These are phyloP conservation scores for Teleopsis dalmanni DNA, from an alignment of 1,140 invertebrate species.

Conservation along the genomic window DNA sequence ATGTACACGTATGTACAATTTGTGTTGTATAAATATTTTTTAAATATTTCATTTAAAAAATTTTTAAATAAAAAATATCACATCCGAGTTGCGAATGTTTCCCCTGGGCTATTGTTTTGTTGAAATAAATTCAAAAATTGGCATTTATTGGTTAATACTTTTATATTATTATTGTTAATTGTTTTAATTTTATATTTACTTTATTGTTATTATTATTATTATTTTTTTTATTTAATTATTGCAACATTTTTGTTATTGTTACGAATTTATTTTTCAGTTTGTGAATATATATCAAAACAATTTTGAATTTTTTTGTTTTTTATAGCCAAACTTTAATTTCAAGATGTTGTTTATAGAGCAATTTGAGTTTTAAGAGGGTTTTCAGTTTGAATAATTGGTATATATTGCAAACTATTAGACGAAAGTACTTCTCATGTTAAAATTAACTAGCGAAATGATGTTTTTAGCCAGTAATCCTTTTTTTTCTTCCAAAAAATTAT, in stretches of 20 bases:
- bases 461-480: too few relatives aligned
- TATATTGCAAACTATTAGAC: too few relatives aligned
- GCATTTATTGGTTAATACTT: conserved; percentile 16
- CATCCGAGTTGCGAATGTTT: conserved; percentile 45
- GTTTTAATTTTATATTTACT: conserved; percentile 12
- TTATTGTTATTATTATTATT: conserved; percentile 12
- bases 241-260: conserved; percentile 2
- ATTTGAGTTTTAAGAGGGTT: too few relatives aligned
- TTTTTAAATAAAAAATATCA: conserved; percentile 40
- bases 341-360: too few relatives aligned
- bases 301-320: conserved; percentile 11
- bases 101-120: conserved; percentile 43
- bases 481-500: too few relatives aligned
- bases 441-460: too few relatives aligned
- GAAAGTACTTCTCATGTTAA: too few relatives aligned
- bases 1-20: too few relatives aligned
- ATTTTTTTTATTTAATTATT: conserved; percentile 5
- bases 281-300: conserved; percentile 10
- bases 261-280: neutral
- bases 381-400: too few relatives aligned
- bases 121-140: conserved; percentile 36
- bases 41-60: conserved; percentile 26
- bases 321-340: too few relatives aligned
- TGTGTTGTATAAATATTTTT: conserved; percentile 10
- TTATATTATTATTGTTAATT: conserved; percentile 25